Conservation (phyloP, 2,888 invertebrate species). For the Siphonodentalium dalli region DNA sequence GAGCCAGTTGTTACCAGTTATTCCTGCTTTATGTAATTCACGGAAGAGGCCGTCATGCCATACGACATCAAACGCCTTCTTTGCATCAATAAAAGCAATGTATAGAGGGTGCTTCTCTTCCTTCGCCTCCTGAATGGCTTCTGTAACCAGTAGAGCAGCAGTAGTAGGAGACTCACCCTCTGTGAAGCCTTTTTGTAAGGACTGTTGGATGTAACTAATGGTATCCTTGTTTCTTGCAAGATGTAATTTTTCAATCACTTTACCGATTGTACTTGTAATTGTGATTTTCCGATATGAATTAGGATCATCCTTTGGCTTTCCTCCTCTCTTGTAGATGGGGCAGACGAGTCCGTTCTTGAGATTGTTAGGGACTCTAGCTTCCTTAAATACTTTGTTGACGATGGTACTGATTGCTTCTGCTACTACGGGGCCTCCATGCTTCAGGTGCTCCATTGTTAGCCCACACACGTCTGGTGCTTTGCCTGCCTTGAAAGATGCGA, state of each 20-base stretch:
- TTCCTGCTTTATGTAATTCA: neutral
- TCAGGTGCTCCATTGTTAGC: neutral
- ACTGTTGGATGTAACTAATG: neutral
- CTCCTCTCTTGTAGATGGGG: constrained; percentile 3
- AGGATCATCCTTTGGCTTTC: constrained; percentile 4
- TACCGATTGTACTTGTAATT: constrained; percentile 3
- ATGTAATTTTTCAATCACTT: neutral
- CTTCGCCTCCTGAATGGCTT: constrained; percentile 1
- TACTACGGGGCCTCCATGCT: neutral
- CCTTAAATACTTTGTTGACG: neutral
- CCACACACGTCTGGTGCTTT: constrained; percentile 2
- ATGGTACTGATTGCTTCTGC: neutral
- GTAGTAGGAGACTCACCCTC: neutral
- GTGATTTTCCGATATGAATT: constrained; percentile 9
- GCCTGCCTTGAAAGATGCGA: neutral
- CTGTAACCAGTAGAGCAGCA: constrained; percentile 1
- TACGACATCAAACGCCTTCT: constrained; percentile 9
- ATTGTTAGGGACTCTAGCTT: neutral
- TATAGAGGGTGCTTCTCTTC: neutral
- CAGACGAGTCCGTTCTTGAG: constrained; percentile 1
- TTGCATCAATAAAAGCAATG: neutral
- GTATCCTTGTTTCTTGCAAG: neutral
- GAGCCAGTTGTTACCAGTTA: neutral
- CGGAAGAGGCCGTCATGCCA: constrained; percentile 5
- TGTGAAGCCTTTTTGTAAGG: constrained; percentile 6